Evolutionary conservation across 2,113 vertebrate species (phyloP), one percentile per base, ranked within the genome.

Genomic region (Coryphaenoides rupestris): DNA sequence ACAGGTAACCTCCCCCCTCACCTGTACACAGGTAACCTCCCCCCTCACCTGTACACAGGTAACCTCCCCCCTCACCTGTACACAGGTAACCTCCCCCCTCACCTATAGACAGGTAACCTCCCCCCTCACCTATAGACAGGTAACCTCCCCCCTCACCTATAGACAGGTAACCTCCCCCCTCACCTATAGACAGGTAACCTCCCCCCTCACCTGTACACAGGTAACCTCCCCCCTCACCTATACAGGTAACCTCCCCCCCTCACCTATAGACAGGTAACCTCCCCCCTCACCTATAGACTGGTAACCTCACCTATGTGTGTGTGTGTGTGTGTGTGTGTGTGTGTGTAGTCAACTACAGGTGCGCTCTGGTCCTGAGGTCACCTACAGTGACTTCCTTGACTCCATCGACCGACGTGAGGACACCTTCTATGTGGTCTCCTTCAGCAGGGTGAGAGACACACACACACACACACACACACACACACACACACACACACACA

Each of bases 371-470:
- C 92, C 93, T 0, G 92, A 94, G 77, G 89, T 90, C 55, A 92
- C 90, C 0, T 93, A 95, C 86, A 91, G 84, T 0, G 93, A 95
- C 76, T 95, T 96, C 86, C 85, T 96, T 78, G 95, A 95, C 13
- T 93, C 94, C 45, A 95, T 96, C 2, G 95, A 95, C 68, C 90
- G 94, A 1, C 82, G 93, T 6, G 94, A 95, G 69, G 94, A 96
- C 82, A 96, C 95, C 0, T 96, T 96, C 81, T 96, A 96, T 12
- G 93, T 96, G 0, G 95, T 96, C 13, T 96, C 95, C 0, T 96
- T 96, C 87, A 91, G 93, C 75, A 86, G 94, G 89, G 94, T 95
- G 62, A 90, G 75, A 57, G 7, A 19, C 21, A 23, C 53, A 50
- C 60, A 6, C 21, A 61, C 21, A 22, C 46, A 21, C 6, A 21